These are phyloP conservation scores for Rhinopomastus cyanomelas DNA, from an alignment of 2,113 vertebrate species.

Conservation along the genomic window DNA sequence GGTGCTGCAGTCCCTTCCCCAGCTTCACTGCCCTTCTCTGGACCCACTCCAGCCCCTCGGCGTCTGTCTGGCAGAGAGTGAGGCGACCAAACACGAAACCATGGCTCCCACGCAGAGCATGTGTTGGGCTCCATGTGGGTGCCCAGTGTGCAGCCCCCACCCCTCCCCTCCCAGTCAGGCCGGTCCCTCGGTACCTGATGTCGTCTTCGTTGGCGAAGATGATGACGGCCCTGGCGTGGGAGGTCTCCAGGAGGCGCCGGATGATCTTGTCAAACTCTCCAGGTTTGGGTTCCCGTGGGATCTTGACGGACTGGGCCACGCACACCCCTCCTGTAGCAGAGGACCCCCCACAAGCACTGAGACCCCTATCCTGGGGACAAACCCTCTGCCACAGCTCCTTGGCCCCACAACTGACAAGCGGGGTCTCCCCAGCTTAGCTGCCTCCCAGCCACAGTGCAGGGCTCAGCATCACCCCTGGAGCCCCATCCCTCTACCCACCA, in stretches of 20 bases:
- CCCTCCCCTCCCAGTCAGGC: neutral
- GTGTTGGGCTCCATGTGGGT: rapidly evolving
- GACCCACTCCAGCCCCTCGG: too few relatives aligned
- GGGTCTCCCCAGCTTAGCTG: neutral
- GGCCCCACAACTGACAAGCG: neutral
- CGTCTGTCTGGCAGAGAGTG: too few relatives aligned
- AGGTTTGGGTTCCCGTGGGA: constrained; percentile 86
- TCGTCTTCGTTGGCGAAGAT: constrained; percentile 96
- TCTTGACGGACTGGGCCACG: constrained; percentile 94
- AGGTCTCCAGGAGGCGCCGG: constrained; percentile 88
- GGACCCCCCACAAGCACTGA: neutral
- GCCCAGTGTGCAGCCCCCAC: neutral
- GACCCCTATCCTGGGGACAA: neutral
- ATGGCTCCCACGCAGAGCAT: neutral
- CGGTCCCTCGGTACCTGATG: constrained; percentile 81
- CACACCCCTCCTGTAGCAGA: constrained; percentile 85
- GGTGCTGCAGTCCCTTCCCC: too few relatives aligned
- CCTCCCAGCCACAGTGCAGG: rapidly evolving
- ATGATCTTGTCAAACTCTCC: constrained; percentile 96
- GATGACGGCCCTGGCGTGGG: constrained; percentile 87
- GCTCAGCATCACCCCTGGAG: neutral
- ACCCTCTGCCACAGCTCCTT: neutral
- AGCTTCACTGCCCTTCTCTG: too few relatives aligned
- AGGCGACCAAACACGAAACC: too few relatives aligned
- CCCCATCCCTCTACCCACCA: neutral